A percentile compares a stretch with the other conserved stretches of the same genome.
phyloP scores from a whole-genome alignment of 92 coral and sea anemone genomes.

The Actinostola sp. region DNA sequence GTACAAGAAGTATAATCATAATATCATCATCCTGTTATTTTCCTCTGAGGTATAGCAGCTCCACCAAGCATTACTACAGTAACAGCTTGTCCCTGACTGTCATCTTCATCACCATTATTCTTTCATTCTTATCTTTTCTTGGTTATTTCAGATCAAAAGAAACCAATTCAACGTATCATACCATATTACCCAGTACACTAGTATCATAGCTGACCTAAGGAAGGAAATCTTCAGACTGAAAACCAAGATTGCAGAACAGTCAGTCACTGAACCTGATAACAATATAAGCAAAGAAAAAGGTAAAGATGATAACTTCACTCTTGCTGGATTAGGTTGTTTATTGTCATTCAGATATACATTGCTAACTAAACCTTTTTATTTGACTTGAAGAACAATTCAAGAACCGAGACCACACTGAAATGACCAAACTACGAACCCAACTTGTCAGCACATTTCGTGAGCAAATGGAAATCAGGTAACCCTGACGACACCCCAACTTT shows the following conservation, averaged over 20 bases:
- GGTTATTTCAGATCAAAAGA: conserved; percentile 54
- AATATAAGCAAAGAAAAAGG: conserved; percentile 3
- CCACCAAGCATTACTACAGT: no score
- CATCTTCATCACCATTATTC: background rate
- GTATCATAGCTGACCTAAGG: conserved; percentile 79
- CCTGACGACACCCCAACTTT: background rate
- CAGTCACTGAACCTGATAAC: conserved; percentile 18
- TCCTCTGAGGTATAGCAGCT: no score
- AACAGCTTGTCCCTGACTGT: background rate
- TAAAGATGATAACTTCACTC: background rate
- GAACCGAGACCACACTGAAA: conserved; percentile 77
- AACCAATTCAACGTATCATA: conserved; percentile 86
- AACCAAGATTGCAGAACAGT: conserved; percentile 84
- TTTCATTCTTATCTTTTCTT: background rate
- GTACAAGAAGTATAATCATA: no score
- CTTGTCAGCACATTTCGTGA: conserved; percentile 87
- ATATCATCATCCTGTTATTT: no score
- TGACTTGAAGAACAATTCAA: conserved; percentile 21
- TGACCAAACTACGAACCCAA: conserved; percentile 75
- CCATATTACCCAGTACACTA: conserved; percentile 92
- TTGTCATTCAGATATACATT: background rate
- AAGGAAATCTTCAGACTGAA: conserved; percentile 88
- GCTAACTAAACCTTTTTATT: background rate
- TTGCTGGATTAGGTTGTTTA: no score
- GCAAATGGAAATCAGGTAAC: conserved; percentile 87